A percentile compares a stretch with the other conserved stretches of the same genome.
Evolutionary conservation across 2,888 invertebrate genomes (phyloP).

Genomic region (Acleris holmiana): DNA sequence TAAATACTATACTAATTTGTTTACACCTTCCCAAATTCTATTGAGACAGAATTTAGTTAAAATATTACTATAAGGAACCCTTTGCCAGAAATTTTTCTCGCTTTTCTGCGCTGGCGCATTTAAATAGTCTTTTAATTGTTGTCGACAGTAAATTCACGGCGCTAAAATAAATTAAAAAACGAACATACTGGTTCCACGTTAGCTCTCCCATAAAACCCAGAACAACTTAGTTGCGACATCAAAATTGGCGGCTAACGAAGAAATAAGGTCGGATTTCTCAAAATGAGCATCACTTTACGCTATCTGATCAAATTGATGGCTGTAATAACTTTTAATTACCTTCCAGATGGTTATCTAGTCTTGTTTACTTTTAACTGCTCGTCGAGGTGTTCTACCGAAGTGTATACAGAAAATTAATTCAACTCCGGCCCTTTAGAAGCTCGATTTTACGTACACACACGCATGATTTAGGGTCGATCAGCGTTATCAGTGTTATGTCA

Average conservation of each 20-base stretch:
- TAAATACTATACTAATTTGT: no score
- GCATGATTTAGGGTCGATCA: no score
- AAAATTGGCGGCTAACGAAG: constrained; percentile 7
- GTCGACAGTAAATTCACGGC: background rate
- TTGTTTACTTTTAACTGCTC: constrained; percentile 13
- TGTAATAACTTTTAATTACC: constrained; percentile 26
- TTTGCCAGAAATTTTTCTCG: no score
- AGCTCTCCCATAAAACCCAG: constrained; percentile 4
- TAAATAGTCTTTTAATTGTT: background rate
- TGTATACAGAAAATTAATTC: no score
- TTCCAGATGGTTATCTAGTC: constrained; percentile 18
- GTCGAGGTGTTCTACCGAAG: background rate
- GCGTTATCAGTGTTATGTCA: no score
- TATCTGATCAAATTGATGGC: constrained; percentile 26
- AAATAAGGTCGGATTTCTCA: constrained; percentile 16
- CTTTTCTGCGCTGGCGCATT: no score
- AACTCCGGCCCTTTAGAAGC: no score
- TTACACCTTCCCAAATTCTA: no score
- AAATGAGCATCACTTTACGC: constrained; percentile 16
- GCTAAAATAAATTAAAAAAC: constrained; percentile 4
- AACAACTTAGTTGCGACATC: constrained; percentile 8
- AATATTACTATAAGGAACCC: no score
- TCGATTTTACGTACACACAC: no score
- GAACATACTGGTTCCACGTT: background rate
- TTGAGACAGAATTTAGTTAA: no score